phyloP scores from a whole-genome alignment of 2,113 vertebrate species.

The Anolis carolinensis region DNA sequence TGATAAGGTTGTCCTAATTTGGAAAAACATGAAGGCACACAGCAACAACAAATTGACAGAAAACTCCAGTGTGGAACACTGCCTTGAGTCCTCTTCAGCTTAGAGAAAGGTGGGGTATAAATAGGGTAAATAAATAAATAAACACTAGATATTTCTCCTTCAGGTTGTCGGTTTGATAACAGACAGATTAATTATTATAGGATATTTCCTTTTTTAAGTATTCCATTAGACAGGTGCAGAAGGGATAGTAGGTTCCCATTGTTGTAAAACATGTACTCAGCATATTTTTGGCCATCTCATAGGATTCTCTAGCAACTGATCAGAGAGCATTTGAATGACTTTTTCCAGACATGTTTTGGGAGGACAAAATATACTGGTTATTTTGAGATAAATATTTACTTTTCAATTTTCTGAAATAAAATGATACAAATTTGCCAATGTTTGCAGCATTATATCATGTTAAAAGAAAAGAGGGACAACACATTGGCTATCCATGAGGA shows the following conservation, averaged over 20 bases:
- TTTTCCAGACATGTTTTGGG: background rate
- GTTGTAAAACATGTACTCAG: background rate
- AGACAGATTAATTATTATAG: background rate
- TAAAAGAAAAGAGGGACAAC: background rate
- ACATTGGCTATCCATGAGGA: background rate
- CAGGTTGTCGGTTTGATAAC: background rate
- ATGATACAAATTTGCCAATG: slow-evolving; percentile 32
- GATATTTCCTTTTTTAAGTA: background rate
- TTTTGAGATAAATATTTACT: background rate
- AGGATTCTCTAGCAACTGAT: background rate
- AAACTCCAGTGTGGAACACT: background rate
- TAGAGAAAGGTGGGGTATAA: too few relatives aligned
- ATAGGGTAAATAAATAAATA: too few relatives aligned
- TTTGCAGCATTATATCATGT: background rate
- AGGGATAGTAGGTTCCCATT: background rate
- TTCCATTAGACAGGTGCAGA: background rate
- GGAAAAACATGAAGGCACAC: too few relatives aligned
- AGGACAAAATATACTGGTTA: background rate
- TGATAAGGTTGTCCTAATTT: too few relatives aligned
- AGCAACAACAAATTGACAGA: background rate
- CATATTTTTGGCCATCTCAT: background rate
- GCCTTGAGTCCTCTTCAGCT: too few relatives aligned
- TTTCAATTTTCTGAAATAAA: accelerated
- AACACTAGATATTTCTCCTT: background rate
- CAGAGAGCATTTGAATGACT: background rate